Evolutionary conservation across 2,797 vertebrate species (phyloP).

Genomic region (Anomalospiza imberbis): DNA sequence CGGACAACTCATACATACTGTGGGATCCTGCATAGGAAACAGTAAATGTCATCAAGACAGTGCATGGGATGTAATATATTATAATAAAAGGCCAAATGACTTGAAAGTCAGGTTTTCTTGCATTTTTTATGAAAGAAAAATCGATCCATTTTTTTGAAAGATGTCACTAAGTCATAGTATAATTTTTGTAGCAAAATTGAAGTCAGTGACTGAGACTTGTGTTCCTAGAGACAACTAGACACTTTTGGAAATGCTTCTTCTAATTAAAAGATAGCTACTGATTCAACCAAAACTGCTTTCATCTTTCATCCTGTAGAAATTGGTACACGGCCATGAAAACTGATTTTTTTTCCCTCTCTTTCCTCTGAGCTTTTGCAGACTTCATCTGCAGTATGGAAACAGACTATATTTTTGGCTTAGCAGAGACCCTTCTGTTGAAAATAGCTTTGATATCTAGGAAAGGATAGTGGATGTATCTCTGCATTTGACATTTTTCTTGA

Average conservation of each 20-base stretch:
- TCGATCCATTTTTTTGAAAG: slow-evolving; percentile 48
- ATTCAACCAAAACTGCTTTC: slow-evolving; percentile 52
- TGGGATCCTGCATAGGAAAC: slow-evolving; percentile 39
- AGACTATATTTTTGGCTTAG: slow-evolving; percentile 58
- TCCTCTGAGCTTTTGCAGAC: slow-evolving; percentile 39
- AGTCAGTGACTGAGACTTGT: slow-evolving; percentile 36
- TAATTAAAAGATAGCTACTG: slow-evolving; percentile 49
- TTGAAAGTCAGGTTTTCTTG: slow-evolving; percentile 60
- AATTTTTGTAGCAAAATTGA: slow-evolving; percentile 54
- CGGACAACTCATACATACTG: not conserved
- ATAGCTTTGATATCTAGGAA: slow-evolving; percentile 57
- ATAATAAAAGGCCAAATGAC: slow-evolving; percentile 63
- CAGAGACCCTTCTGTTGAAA: slow-evolving; percentile 49
- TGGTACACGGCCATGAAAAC: slow-evolving; percentile 56
- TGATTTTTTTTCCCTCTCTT: not conserved
- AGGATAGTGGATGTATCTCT: not conserved
- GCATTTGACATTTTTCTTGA: slow-evolving; percentile 29
- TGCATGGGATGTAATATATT: slow-evolving; percentile 51
- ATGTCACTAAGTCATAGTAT: slow-evolving; percentile 36
- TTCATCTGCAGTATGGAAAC: slow-evolving; percentile 48
- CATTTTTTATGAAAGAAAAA: slow-evolving; percentile 66
- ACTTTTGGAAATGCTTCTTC: slow-evolving; percentile 39
- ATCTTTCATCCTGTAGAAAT: slow-evolving; percentile 56
- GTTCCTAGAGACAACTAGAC: slow-evolving; percentile 29
- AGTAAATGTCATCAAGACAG: slow-evolving; percentile 59